A percentile compares a stretch with the other conserved stretches of the same genome.
Conservation (phyloP, 2,113 vertebrate genomes). For the Ciconia maguari region DNA sequence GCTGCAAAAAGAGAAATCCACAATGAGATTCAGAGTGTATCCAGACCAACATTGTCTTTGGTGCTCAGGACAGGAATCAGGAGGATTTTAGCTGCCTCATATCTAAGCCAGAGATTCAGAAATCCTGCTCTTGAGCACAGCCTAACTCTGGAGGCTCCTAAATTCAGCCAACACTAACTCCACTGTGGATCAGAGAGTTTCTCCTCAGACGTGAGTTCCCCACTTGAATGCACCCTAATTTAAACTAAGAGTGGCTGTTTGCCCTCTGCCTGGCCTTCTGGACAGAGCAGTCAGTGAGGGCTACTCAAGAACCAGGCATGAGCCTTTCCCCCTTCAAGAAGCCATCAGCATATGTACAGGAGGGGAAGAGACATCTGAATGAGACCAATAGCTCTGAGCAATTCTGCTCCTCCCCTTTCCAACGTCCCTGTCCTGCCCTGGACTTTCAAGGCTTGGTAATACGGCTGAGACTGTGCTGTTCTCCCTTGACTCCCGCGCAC, state of each 20-base stretch:
- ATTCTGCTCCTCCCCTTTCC: neutral
- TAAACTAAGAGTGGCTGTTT: neutral
- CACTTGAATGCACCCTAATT: neutral
- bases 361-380: neutral
- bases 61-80: neutral
- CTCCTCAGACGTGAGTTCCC: neutral
- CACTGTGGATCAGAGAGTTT: neutral
- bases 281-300: neutral
- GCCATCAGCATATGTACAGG: neutral
- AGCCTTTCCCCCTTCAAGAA: neutral
- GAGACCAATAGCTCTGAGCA: neutral
- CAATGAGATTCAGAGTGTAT: neutral
- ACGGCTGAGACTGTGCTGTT: neutral
- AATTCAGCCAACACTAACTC: neutral
- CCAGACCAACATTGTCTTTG: neutral
- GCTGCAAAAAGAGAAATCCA: neutral
- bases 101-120: neutral
- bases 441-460: neutral
- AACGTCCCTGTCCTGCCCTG: neutral
- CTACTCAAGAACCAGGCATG: neutral
- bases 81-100: neutral
- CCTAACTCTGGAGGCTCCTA: neutral
- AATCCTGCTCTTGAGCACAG: neutral
- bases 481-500: rapidly evolving
- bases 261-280: neutral